Base-by-base conservation (phyloP, 2,797 vertebrate genomes). In the Pipistrellus pygmaeus region DNA sequence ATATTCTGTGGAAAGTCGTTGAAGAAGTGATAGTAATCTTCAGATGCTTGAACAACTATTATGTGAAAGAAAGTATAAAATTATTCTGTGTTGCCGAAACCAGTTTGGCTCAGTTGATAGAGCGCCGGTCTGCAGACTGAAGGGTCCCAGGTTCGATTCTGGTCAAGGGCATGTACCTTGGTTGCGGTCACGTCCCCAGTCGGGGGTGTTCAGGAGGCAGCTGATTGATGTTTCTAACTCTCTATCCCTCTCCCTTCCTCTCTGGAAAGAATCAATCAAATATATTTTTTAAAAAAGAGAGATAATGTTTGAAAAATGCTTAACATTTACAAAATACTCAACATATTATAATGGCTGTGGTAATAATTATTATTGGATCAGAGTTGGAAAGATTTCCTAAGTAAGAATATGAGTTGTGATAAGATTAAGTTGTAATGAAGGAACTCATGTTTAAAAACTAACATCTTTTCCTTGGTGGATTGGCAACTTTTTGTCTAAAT, bases 401-500 rank as follows among this genome's bases (percentile, higher is more conserved):
- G 12, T 85, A 92, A 72, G 46, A 6, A 20, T 53, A 23, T 78
- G 88, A 96, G 6, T 25, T 87, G 57, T 35, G 44, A 35, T 71
- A 66, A 85, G 15, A 76, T 90, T 25, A 84, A 73, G 11, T 75
- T 51, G 20, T 46, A 96, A 41, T 91, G 71, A 95, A 94, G 38
- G 30, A 69, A 69, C 23, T 94, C 48, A 12, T 89, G 1, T 84
- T 60, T 64, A 71, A 75, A 81, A 46, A 18, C 44, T 81, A n/a
- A 78, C 85, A 53, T 17, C 20, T 85, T 93, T 87, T 71, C 35
- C 35, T 32, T 93, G 35, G 6, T 78, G 38, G 11, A 30, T 38
- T 90, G 75, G 20, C 38, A 76, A 72, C 38, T 62, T 76, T 90
- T 92, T 88, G 20, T 91, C 46, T 81, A 32, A 94, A 93, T 97